Evolutionary conservation across 64 coral and sea anemone genomes (phyloP).

Genomic region (Actinia equina): DNA sequence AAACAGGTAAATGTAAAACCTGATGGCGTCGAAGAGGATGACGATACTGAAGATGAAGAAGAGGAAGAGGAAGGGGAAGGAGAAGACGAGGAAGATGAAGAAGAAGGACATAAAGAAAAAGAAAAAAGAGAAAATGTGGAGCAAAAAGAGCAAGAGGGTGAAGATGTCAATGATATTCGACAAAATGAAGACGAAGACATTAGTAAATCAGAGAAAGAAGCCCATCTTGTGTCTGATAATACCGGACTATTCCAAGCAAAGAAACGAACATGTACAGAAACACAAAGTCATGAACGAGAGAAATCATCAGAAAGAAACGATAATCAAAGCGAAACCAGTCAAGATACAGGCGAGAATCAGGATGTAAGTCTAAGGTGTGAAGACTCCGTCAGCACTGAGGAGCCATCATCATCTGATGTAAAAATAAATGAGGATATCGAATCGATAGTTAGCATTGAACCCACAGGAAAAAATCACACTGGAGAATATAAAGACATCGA

Average conservation of each 20-base stretch:
- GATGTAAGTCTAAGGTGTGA: not conserved
- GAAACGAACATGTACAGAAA: not conserved
- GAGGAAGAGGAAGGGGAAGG: slow-evolving; percentile 6
- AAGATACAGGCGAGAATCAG: not conserved
- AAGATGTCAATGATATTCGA: not conserved
- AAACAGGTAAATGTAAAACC: slow-evolving; percentile 60
- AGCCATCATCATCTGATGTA: not conserved
- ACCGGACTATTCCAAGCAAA: not conserved
- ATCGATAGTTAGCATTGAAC: not conserved
- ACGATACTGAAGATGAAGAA: slow-evolving; percentile 23
- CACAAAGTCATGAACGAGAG: not conserved
- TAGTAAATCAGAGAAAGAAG: not conserved
- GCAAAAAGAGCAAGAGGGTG: not conserved
- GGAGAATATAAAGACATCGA: not conserved
- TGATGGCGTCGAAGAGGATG: slow-evolving; percentile 46
- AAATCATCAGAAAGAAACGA: not conserved
- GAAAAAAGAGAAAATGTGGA: slow-evolving; percentile 8
- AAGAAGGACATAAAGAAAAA: not conserved
- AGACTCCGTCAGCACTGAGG: not conserved
- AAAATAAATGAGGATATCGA: not conserved
- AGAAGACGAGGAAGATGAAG: slow-evolving; percentile 6
- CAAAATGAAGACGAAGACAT: not conserved
- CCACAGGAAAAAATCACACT: not conserved
- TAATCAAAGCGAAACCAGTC: not conserved
- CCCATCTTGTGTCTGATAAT: not conserved